Percentiles rank a stretch among this genome's conserved stretches.
Conservation (phyloP, 2,888 invertebrate genomes). For the Leucophenga montana region DNA sequence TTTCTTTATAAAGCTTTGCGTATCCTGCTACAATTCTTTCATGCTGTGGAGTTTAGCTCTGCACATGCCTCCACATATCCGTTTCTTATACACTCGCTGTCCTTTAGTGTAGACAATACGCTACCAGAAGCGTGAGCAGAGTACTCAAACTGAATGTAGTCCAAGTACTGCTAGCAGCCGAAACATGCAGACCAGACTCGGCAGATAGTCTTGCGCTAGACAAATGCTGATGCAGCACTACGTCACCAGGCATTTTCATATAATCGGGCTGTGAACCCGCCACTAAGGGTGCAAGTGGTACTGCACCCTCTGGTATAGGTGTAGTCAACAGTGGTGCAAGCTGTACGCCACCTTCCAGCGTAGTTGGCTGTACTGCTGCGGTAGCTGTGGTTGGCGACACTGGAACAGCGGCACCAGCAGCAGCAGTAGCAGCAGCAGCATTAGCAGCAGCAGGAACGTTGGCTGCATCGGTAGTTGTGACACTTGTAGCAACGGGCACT, state of each 20-base stretch:
- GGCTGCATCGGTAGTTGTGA: constrained; percentile 26
- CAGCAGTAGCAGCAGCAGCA: constrained; percentile 14
- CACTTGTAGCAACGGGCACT: constrained; percentile 33
- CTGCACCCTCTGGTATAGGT: constrained; percentile 58
- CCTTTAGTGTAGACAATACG: constrained; percentile 52
- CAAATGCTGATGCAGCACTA: constrained; percentile 28
- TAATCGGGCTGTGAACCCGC: constrained; percentile 56
- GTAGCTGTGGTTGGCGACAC: not conserved
- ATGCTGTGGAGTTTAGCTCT: constrained; percentile 1
- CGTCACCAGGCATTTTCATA: constrained; percentile 63
- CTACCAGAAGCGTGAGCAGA: constrained; percentile 56
- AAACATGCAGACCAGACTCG: constrained; percentile 50
- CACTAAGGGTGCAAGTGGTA: constrained; percentile 54
- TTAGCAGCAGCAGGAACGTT: constrained; percentile 11
- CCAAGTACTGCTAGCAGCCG: constrained; percentile 38
- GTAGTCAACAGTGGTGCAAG: constrained; percentile 52
- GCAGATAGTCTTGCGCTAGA: constrained; percentile 54
- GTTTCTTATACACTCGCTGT: not conserved
- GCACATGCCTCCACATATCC: not conserved
- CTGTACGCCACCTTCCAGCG: constrained; percentile 22
- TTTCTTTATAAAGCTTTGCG: no score
- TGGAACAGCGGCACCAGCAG: not conserved
- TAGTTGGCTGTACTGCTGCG: constrained; percentile 1
- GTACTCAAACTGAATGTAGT: constrained; percentile 45
- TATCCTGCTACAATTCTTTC: no score